These are phyloP conservation scores for Xestobium rufovillosum DNA, from an alignment of 2,888 invertebrate genomes.

Conservation along the genomic window DNA sequence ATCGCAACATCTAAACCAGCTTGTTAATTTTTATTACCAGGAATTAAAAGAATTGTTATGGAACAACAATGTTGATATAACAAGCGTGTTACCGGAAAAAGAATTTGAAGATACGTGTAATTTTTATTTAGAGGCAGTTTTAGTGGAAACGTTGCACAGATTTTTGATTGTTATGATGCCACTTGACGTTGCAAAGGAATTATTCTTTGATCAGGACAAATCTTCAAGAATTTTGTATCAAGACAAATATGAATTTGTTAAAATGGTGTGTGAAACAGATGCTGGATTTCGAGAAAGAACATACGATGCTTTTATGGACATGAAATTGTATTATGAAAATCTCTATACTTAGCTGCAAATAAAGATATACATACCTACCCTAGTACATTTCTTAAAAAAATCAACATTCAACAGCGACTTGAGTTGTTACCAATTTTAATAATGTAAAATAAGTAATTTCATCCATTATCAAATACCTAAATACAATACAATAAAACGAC, in stretches of 20 bases:
- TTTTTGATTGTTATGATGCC: slow-evolving; percentile 25
- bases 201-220: background rate
- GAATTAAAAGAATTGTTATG: slow-evolving; percentile 20
- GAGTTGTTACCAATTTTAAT: no score
- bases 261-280: background rate
- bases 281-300: background rate
- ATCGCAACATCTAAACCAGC: slow-evolving; percentile 16
- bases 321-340: background rate
- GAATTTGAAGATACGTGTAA: slow-evolving; percentile 27
- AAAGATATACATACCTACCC: no score
- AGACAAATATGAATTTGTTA: background rate
- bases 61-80: slow-evolving; percentile 17
- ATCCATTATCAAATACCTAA: no score
- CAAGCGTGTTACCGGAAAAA: slow-evolving; percentile 19
- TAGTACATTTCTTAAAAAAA: no score
- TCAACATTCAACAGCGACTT: no score
- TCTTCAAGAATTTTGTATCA: background rate
- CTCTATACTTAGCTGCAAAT: no score
- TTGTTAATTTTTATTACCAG: slow-evolving; percentile 24
- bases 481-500: no score
- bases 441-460: no score
- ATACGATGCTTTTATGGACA: background rate
- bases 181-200: slow-evolving; percentile 13
- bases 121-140: slow-evolving; percentile 25
- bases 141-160: slow-evolving; percentile 24